Percentiles rank a stretch among this genome's conserved stretches.
phyloP scores from a whole-genome alignment of 2,797 vertebrate genomes.

The Peromyscus eremicus region DNA sequence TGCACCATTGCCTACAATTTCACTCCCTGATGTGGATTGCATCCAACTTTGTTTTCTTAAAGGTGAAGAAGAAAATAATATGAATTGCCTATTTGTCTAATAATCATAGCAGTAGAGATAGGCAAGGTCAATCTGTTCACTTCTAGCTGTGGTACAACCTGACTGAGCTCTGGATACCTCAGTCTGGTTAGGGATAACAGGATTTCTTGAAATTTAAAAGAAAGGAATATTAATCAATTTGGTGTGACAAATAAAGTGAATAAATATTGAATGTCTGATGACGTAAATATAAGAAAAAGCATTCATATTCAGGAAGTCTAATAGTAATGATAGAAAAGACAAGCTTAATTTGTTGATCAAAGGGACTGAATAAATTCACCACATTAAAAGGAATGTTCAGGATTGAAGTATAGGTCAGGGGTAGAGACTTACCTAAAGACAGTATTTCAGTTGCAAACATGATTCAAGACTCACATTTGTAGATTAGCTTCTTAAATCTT shows the following conservation, averaged over 20 bases:
- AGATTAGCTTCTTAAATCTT: background rate
- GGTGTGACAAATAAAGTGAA: slow-evolving; percentile 23
- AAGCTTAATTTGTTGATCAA: slow-evolving; percentile 32
- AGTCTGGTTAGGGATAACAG: slow-evolving; percentile 36
- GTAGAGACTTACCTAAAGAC: background rate
- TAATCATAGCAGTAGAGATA: slow-evolving; percentile 62
- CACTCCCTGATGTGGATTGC: slow-evolving; percentile 42
- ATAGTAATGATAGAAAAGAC: background rate
- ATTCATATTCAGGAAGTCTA: slow-evolving; percentile 5
- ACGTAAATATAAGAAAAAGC: slow-evolving; percentile 47
- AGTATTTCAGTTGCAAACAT: slow-evolving; percentile 29
- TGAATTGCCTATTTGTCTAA: slow-evolving; percentile 46
- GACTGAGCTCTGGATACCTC: slow-evolving; percentile 4
- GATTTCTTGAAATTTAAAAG: slow-evolving; percentile 58
- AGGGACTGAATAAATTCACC: background rate
- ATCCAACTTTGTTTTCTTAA: slow-evolving; percentile 33
- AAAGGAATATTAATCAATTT: slow-evolving; percentile 34
- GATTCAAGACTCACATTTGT: slow-evolving; percentile 9
- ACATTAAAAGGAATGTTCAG: background rate
- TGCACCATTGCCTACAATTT: slow-evolving; percentile 66
- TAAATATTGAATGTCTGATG: background rate
- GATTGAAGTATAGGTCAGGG: background rate
- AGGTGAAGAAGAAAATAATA: slow-evolving; percentile 67
- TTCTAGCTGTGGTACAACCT: slow-evolving; percentile 44
- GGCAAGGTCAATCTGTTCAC: slow-evolving; percentile 1